Conservation (phyloP, 2,888 invertebrate genomes). For the Cheilosia grossa region DNA sequence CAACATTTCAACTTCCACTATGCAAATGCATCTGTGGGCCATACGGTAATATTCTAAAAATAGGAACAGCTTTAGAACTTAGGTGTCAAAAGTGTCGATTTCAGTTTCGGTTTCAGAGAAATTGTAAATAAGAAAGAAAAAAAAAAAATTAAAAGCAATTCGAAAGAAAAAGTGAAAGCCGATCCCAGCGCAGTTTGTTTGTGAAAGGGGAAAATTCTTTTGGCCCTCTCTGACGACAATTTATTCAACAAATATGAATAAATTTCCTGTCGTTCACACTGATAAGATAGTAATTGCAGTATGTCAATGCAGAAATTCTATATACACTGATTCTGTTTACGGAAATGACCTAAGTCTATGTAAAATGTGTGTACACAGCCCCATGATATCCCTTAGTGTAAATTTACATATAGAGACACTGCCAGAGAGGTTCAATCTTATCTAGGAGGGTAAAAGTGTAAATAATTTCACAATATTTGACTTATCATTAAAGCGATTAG, state of each 20-base stretch:
- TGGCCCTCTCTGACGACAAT: background rate
- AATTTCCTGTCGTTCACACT: conserved; percentile 11
- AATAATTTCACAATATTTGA: conserved; percentile 68
- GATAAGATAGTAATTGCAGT: conserved; percentile 54
- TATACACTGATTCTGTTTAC: conserved; percentile 31
- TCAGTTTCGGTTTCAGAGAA: conserved; percentile 19
- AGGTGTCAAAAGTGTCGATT: conserved; percentile 5
- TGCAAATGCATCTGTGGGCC: conserved; percentile 33
- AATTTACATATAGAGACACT: conserved; percentile 16
- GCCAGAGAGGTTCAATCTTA: conserved; percentile 28
- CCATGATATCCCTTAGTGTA: conserved; percentile 16
- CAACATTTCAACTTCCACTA: conserved; percentile 31
- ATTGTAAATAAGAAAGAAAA: conserved; percentile 26
- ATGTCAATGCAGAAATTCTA: conserved; percentile 19
- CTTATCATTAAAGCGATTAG: conserved; percentile 62
- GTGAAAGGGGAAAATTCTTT: conserved; percentile 14
- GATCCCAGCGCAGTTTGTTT: background rate
- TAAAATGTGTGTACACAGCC: background rate
- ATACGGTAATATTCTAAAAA: conserved; percentile 43
- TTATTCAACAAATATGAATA: conserved; percentile 17
- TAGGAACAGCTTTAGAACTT: conserved; percentile 34
- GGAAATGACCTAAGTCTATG: conserved; percentile 24
- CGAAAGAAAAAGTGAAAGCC: conserved; percentile 55
- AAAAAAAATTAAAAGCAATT: background rate
- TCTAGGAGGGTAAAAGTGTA: conserved; percentile 46